A percentile compares a stretch with the other conserved stretches of the same genome.
Evolutionary conservation across 1,140 invertebrate genomes (phyloP).

Genomic region (Daktulosphaira vitifoliae): DNA sequence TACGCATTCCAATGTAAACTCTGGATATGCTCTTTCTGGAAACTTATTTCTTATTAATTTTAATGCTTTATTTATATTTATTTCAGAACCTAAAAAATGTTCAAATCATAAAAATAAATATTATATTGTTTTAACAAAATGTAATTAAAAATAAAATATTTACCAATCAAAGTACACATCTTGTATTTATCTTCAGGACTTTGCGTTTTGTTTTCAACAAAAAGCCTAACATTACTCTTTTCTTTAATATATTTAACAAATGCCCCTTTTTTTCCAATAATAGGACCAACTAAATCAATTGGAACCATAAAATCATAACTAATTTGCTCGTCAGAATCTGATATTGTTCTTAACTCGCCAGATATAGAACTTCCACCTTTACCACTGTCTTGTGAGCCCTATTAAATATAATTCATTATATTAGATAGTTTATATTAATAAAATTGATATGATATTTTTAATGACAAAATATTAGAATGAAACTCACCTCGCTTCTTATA

Average conservation of each 20-base stretch:
- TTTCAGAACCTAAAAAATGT: slow-evolving; percentile 52
- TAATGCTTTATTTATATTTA: slow-evolving; percentile 67
- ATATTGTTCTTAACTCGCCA: slow-evolving; percentile 6
- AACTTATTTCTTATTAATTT: slow-evolving; percentile 75
- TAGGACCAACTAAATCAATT: slow-evolving; percentile 64
- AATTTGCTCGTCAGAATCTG: slow-evolving; percentile 8
- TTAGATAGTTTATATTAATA: not conserved
- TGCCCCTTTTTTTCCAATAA: slow-evolving; percentile 78
- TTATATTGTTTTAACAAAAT: too few relatives aligned
- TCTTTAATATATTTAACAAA: slow-evolving; percentile 72
- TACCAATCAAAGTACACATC: slow-evolving; percentile 75
- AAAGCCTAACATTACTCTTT: slow-evolving; percentile 65
- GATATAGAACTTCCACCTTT: slow-evolving; percentile 24
- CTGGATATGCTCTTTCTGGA: slow-evolving; percentile 65
- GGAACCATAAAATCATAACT: slow-evolving; percentile 60
- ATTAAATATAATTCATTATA: not conserved
- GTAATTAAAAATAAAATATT: too few relatives aligned
- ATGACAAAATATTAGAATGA: not conserved
- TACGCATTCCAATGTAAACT: slow-evolving; percentile 69
- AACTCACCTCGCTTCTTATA: slow-evolving; percentile 14
- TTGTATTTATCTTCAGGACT: slow-evolving; percentile 60
- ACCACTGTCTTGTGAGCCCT: slow-evolving; percentile 25
- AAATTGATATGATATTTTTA: not conserved
- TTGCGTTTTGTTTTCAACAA: slow-evolving; percentile 59
- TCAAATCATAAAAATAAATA: not conserved